A percentile compares a stretch with the other conserved stretches of the same genome.
These are phyloP conservation scores for Mesorhabditis spiculigera DNA, from an alignment of 2,888 invertebrate species.

Conservation along the genomic window DNA sequence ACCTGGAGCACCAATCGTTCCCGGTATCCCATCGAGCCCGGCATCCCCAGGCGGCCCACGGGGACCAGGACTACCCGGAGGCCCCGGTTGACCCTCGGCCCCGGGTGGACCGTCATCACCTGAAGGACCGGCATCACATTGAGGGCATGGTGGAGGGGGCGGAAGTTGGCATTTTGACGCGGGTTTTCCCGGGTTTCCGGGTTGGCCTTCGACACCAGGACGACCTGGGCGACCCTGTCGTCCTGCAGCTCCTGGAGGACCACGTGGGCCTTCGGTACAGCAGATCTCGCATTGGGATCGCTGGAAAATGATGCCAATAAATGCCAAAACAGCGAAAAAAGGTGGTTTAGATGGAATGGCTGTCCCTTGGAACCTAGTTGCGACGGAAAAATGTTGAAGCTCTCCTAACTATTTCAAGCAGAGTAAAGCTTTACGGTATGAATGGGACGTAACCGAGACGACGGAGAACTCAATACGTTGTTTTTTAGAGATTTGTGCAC, in stretches of 20 bases:
- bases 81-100: background rate
- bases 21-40: background rate
- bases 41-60: background rate
- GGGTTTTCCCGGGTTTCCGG: background rate
- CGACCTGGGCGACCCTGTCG: background rate
- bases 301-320: too few relatives aligned
- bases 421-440: too few relatives aligned
- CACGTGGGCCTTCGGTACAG: background rate
- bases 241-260: conserved; percentile 1
- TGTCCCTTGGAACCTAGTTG: too few relatives aligned
- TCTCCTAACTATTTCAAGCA: too few relatives aligned
- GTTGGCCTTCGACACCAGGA: background rate
- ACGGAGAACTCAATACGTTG: too few relatives aligned
- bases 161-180: background rate
- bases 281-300: background rate
- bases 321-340: too few relatives aligned
- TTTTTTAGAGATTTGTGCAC: too few relatives aligned
- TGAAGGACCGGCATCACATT: background rate
- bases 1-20: background rate
- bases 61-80: background rate
- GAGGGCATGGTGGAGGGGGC: conserved; percentile 3
- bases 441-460: too few relatives aligned
- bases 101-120: background rate
- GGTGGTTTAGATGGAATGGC: too few relatives aligned
- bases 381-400: too few relatives aligned